Conservation (phyloP, 1,140 invertebrate species). For the Drosophila lini region DNA sequence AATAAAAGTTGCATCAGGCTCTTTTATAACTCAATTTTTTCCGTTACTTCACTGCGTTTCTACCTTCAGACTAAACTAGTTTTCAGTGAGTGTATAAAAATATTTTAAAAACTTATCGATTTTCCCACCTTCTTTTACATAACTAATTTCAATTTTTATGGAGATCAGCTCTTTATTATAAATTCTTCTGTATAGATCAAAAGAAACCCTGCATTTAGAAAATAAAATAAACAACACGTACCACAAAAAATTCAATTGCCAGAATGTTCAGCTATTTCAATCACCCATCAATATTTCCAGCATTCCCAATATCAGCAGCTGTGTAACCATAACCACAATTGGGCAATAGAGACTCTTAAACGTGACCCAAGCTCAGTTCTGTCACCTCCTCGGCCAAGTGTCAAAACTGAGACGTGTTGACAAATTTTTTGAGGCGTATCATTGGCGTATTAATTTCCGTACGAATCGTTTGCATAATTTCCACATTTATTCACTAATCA, state of each 20-base stretch:
- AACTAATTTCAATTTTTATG: too few species aligned
- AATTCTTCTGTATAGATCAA: neutral
- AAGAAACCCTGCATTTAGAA: neutral
- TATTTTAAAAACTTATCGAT: too few species aligned
- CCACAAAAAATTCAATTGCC: neutral
- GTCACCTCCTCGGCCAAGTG: constrained; percentile 58
- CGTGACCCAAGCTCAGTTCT: constrained; percentile 54
- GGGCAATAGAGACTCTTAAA: constrained; percentile 6
- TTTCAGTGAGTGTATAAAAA: too few species aligned
- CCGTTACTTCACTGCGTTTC: too few species aligned
- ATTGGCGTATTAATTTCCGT: constrained; percentile 63
- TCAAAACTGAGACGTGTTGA: constrained; percentile 62
- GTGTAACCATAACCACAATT: constrained; percentile 21
- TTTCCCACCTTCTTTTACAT: too few species aligned
- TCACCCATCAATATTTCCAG: neutral
- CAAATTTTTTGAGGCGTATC: constrained; percentile 61
- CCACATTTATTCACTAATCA: constrained; percentile 77
- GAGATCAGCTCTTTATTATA: too few species aligned
- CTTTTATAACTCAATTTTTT: neutral
- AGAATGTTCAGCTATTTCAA: constrained; percentile 5
- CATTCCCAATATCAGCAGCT: constrained; percentile 11
- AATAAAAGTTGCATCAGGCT: neutral
- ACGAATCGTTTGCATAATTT: constrained; percentile 68
- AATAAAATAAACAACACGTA: neutral
- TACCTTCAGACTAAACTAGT: too few species aligned